These are phyloP conservation scores for Drosophila putrida DNA, from an alignment of 2,888 invertebrate species.

Conservation along the genomic window DNA sequence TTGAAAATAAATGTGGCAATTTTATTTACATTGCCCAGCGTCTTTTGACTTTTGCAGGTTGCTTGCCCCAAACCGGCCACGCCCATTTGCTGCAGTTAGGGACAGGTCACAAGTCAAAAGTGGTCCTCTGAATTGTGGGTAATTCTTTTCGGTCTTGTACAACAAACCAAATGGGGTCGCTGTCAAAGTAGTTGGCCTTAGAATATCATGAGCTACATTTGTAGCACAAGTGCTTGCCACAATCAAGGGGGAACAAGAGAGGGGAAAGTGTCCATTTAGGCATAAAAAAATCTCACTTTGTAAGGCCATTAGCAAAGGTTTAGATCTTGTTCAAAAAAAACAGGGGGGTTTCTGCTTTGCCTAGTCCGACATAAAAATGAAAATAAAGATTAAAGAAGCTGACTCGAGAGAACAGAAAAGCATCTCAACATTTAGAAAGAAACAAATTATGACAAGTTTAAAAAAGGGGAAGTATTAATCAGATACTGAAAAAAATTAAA, in stretches of 20 bases:
- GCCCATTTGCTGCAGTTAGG: constrained; percentile 14
- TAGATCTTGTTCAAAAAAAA: no score
- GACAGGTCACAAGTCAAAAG: constrained; percentile 41
- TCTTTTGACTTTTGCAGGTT: constrained; percentile 54
- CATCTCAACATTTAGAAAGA: no score
- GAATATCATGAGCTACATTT: constrained; percentile 17
- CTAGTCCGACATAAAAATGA: no score
- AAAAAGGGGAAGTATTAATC: no score
- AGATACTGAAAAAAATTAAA: no score
- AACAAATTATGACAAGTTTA: no score
- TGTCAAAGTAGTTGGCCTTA: constrained; percentile 31
- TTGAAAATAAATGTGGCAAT: constrained; percentile 72
- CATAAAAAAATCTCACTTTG: not conserved
- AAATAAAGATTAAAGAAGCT: no score
- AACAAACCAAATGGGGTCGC: constrained; percentile 11
- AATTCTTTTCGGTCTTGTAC: constrained; percentile 37
- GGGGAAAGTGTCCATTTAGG: not conserved
- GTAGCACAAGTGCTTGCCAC: constrained; percentile 2
- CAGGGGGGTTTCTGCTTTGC: no score
- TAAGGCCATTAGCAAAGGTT: not conserved
- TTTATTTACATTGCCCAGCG: constrained; percentile 69
- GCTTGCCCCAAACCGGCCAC: constrained; percentile 15
- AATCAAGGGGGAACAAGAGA: not conserved
- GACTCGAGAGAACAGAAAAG: no score
- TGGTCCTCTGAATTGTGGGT: constrained; percentile 65